Evolutionary conservation across 2,888 invertebrate genomes (phyloP).

Genomic region (Rhamnusium bicolor): DNA sequence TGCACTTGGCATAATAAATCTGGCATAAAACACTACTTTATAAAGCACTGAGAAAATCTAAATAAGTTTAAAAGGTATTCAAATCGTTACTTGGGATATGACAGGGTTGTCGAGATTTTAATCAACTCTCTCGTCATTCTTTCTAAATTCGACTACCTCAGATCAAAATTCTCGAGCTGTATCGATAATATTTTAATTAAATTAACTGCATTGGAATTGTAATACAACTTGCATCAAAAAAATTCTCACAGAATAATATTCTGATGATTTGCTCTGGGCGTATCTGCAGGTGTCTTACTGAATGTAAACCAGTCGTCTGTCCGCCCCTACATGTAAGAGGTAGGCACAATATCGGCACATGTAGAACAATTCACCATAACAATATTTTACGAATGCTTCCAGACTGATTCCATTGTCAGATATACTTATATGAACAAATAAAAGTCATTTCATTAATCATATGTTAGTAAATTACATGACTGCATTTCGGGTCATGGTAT

Average conservation of each 20-base stretch:
- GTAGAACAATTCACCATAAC: slow-evolving; percentile 39
- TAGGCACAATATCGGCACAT: slow-evolving; percentile 41
- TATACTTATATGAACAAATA: slow-evolving; percentile 21
- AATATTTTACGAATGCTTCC: slow-evolving; percentile 37
- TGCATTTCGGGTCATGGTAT: neutral
- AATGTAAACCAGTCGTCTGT: slow-evolving; percentile 42
- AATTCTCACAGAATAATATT: neutral
- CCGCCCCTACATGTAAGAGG: slow-evolving; percentile 46
- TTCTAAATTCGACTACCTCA: no score
- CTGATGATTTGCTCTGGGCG: slow-evolving; percentile 34
- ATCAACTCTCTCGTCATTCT: no score
- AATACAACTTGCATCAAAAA: neutral
- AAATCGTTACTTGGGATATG: no score
- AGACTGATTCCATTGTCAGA: slow-evolving; percentile 22
- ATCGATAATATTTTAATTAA: no score
- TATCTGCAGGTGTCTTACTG: slow-evolving; percentile 39
- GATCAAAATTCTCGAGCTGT: no score
- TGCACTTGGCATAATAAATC: no score
- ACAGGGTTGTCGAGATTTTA: no score
- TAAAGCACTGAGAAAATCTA: no score
- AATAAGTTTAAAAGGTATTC: no score
- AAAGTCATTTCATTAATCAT: slow-evolving; percentile 22
- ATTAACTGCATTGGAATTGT: no score
- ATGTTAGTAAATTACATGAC: slow-evolving; percentile 2
- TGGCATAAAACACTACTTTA: no score